phyloP scores from a whole-genome alignment of 1,140 invertebrate genomes.

The Platyscapa corneri region DNA sequence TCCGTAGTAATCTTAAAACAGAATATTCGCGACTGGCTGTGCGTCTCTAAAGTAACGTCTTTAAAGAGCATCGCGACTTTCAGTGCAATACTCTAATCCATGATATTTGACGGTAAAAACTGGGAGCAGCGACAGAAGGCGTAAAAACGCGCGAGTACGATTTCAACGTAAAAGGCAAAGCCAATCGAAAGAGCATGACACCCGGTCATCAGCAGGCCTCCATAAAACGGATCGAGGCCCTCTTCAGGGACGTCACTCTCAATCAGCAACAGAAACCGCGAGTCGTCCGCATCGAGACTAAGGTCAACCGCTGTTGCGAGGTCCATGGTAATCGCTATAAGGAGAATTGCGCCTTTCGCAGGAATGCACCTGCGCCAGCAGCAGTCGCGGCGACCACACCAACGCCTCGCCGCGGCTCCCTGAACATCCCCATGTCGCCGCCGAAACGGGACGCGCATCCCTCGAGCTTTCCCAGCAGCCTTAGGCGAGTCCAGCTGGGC shows the following conservation, averaged over 20 bases:
- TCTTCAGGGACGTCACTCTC: conserved; percentile 80
- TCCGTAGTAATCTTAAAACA: no score
- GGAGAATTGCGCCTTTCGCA: conserved; percentile 73
- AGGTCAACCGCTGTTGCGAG: conserved; percentile 78
- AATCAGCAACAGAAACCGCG: conserved; percentile 72
- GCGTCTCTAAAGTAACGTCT: no score
- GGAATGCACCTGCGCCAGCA: conserved; percentile 73
- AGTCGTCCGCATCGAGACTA: conserved; percentile 74
- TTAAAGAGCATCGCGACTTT: no score
- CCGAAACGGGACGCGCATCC: conserved; percentile 79
- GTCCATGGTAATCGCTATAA: conserved; percentile 81
- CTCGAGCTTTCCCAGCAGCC: conserved; percentile 79
- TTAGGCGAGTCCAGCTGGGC: conserved; percentile 77
- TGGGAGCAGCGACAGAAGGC: background rate
- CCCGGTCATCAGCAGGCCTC: conserved; percentile 76
- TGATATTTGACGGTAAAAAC: no score
- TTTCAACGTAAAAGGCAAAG: conserved; percentile 50
- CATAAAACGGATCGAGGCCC: conserved; percentile 81
- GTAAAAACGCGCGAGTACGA: background rate
- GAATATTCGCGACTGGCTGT: no score
- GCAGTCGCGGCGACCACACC: conserved; percentile 58
- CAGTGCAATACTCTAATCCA: no score
- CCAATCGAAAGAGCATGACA: conserved; percentile 38
- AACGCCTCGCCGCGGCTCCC: conserved; percentile 75
- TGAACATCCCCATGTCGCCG: conserved; percentile 75